Evolutionary conservation across 2,888 invertebrate genomes (phyloP).

Genomic region (Trilocha varians): DNA sequence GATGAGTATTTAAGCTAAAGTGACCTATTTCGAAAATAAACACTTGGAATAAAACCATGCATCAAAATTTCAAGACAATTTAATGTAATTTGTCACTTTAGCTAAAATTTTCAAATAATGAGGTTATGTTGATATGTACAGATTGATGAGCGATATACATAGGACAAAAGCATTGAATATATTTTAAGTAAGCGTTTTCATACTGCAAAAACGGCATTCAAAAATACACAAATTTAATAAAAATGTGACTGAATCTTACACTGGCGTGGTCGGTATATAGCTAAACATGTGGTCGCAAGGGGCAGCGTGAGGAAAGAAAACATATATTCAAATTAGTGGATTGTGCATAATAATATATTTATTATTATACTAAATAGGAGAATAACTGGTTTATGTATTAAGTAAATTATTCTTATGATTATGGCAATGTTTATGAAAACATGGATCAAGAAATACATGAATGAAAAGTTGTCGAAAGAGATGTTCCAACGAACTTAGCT

Average conservation of each 20-base stretch:
- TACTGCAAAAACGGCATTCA: background rate
- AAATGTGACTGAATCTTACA: slow-evolving; percentile 66
- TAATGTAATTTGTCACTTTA: background rate
- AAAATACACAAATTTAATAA: slow-evolving; percentile 4
- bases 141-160: background rate
- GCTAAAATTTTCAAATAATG: background rate
- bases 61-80: no score
- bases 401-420: background rate
- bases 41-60: no score
- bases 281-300: slow-evolving; percentile 56
- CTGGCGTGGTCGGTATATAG: slow-evolving; percentile 76
- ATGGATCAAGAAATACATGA: slow-evolving; percentile 16
- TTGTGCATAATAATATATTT: slow-evolving; percentile 28
- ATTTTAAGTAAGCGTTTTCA: background rate
- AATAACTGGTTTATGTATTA: no score
- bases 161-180: background rate
- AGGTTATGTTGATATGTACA: background rate
- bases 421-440: slow-evolving; percentile 2
- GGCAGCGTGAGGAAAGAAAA: slow-evolving; percentile 66
- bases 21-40: no score
- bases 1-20: background rate
- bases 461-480: slow-evolving; percentile 52
- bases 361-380: no score
- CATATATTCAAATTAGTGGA: slow-evolving; percentile 37
- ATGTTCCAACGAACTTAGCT: slow-evolving; percentile 39